Conservation (phyloP, 2,113 vertebrate genomes). For the Myotis lucifugus region DNA sequence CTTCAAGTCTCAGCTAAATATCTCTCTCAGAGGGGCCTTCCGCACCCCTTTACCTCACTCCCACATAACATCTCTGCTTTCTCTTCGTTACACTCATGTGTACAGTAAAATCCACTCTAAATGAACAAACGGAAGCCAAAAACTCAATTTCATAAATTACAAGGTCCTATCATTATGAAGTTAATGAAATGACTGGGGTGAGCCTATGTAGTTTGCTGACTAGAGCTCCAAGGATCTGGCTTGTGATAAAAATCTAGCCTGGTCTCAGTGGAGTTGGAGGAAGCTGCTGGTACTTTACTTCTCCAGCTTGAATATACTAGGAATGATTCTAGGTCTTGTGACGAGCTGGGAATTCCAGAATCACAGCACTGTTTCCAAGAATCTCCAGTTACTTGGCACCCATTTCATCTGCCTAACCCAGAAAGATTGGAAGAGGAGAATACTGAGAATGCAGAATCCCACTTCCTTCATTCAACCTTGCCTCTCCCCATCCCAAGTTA, state of each 20-base stretch:
- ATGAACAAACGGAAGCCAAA: neutral
- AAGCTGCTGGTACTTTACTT: neutral
- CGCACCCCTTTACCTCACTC: neutral
- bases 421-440: neutral
- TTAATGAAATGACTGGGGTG: neutral
- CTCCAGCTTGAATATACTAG: neutral
- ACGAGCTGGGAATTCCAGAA: neutral
- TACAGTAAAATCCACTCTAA: neutral
- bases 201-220: neutral
- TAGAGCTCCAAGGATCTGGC: neutral
- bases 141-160: neutral
- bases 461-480: neutral
- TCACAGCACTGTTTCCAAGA: neutral
- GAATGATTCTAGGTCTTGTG: neutral
- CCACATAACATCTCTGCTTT: neutral
- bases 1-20: conserved; percentile 30
- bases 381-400: neutral
- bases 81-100: neutral
- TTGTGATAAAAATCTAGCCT: neutral
- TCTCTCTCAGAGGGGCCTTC: neutral
- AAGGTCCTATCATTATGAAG: neutral
- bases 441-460: neutral
- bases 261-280: neutral
- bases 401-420: neutral
- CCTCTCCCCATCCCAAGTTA: neutral